Evolutionary conservation across 1,140 invertebrate species (phyloP).

Genomic region (Portunus trituberculatus): DNA sequence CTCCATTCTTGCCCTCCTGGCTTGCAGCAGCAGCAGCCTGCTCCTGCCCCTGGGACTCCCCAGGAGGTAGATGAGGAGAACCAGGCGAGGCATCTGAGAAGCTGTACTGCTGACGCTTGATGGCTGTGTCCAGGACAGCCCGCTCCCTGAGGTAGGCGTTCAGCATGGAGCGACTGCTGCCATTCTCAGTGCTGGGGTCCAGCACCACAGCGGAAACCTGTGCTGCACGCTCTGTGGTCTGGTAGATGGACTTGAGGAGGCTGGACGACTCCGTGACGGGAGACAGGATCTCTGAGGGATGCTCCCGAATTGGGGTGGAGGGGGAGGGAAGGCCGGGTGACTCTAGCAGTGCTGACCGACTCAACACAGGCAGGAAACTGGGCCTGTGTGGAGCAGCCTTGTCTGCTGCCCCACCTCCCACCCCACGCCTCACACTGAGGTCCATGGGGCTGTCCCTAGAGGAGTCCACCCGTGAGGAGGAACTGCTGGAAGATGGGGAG

Average conservation of each 20-base stretch:
- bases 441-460: constrained; percentile 73
- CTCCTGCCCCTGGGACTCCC: not conserved
- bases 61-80: constrained; percentile 43
- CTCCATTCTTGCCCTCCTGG: constrained; percentile 40
- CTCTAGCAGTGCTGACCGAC: constrained; percentile 53
- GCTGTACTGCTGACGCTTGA: constrained; percentile 84
- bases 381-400: constrained; percentile 53
- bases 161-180: constrained; percentile 81
- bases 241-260: constrained; percentile 84
- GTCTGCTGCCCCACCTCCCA: not conserved
- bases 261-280: constrained; percentile 84
- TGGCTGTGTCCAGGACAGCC: constrained; percentile 87
- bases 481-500: not conserved
- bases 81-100: constrained; percentile 69
- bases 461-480: constrained; percentile 7
- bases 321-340: constrained; percentile 51
- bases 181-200: constrained; percentile 69
- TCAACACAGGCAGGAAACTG: constrained; percentile 62
- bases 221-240: constrained; percentile 84
- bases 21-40: not conserved
- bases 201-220: constrained; percentile 63
- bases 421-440: constrained; percentile 55
- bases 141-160: constrained; percentile 89
- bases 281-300: constrained; percentile 83
- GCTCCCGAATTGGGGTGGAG: constrained; percentile 76